phyloP scores from a whole-genome alignment of 1,140 invertebrate species.

The Ladona fulva region DNA sequence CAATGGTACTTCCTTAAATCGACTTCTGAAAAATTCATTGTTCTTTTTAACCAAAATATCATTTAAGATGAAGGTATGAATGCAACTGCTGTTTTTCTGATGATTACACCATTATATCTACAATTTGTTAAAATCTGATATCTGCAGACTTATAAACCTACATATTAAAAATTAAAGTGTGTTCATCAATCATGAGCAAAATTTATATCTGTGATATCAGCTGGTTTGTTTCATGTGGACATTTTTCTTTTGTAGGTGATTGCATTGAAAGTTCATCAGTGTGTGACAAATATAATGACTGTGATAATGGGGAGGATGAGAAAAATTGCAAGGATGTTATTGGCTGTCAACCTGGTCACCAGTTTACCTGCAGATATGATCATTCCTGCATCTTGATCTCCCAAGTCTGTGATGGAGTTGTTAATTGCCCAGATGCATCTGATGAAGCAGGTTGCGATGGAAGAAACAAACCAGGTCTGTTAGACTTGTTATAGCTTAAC shows the following conservation, averaged over 20 bases:
- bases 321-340: conserved; percentile 32
- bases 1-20: no score
- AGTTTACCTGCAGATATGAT: conserved; percentile 62
- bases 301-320: conserved; percentile 51
- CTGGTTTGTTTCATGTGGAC: no score
- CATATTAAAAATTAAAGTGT: no score
- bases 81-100: no score
- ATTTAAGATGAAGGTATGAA: no score
- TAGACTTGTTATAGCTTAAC: neutral
- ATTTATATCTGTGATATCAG: no score
- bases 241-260: conserved; percentile 36
- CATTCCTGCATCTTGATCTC: conserved; percentile 54
- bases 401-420: conserved; percentile 54
- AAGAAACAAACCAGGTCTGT: neutral
- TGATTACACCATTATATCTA: no score
- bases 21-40: no score
- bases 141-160: no score
- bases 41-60: no score
- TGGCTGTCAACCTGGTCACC: conserved; percentile 37
- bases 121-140: no score
- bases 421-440: conserved; percentile 67
- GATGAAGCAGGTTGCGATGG: conserved; percentile 50
- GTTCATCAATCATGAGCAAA: no score
- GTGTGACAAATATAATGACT: conserved; percentile 58
- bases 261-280: conserved; percentile 67